Evolutionary conservation across 2,113 vertebrate genomes (phyloP).

Genomic region (Saguinus imperator): DNA sequence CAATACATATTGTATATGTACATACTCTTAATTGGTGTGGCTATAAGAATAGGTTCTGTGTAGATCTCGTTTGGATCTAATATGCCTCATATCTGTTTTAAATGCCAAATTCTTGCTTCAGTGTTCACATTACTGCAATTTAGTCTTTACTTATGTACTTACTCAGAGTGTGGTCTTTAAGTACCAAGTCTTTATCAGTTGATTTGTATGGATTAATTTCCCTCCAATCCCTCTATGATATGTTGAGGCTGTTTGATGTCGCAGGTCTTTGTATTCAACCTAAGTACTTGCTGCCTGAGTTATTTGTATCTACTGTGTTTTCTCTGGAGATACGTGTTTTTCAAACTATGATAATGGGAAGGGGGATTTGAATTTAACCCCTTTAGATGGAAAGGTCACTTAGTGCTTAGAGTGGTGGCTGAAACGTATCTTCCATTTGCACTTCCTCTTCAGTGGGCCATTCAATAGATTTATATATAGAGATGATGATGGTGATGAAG

Average conservation of each 20-base stretch:
- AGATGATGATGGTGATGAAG: neutral
- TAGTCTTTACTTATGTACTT: neutral
- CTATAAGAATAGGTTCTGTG: neutral
- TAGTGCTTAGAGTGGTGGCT: neutral
- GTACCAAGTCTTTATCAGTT: neutral
- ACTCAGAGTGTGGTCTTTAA: neutral
- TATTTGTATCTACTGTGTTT: constrained; percentile 45
- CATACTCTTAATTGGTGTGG: neutral
- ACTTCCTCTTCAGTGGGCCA: neutral
- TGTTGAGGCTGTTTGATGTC: neutral
- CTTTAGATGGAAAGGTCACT: neutral
- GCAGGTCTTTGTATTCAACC: neutral
- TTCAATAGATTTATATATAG: neutral
- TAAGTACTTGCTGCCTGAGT: neutral
- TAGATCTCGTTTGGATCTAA: neutral
- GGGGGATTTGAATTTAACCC: neutral
- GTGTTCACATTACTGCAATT: neutral
- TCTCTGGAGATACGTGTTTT: neutral
- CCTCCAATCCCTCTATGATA: neutral
- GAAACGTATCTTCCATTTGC: constrained; percentile 27
- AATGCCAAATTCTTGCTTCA: constrained; percentile 11
- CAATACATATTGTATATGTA: neutral
- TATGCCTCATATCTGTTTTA: constrained; percentile 5
- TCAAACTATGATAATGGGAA: neutral
- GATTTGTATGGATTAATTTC: neutral